Base-by-base conservation (phyloP, 64 coral and sea anemone species). In the Catalaphyllia jardinei region DNA sequence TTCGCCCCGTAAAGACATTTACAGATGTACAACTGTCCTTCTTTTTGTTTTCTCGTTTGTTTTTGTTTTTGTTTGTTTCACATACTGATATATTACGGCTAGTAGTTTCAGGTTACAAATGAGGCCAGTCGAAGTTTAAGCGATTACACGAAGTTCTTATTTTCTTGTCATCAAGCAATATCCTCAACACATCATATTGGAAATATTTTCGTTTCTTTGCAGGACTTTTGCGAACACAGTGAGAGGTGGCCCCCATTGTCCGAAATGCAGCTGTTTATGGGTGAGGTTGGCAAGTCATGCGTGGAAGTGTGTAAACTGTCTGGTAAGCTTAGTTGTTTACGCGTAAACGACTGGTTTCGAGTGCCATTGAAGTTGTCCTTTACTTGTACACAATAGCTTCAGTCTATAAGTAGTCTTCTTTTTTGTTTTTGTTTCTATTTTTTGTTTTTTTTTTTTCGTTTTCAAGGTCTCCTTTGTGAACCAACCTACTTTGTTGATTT, bases 221-320 rank as follows among this genome's bases (percentile, higher is more conserved):
- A 96, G 94, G 55, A 93, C 69, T 96, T 96, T 75, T 96, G 94
- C 61, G 80, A 96, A 46, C 84, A 93, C 27, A 39, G 16, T 28
- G 72, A 89, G 50, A 78, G 67, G 62, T 96, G 94, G 94, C 94
- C 94, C 13, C 94, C 94, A 28, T 72, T 89, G 38, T 80, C 89
- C 20, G 87, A 93, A 69, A 80, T 84, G 87, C 81, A 73, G 49
- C 62, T 96, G 22, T 62, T 93, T 19, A 77, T 93, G 38, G 73
- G 94, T 10, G 87, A 78, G n/a, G 75, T 60, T 30, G 91, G 80
- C 7, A 60, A 80, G 29, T 96, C 94, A 15, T 96, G 94, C 31
- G 86, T 87, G 31, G 80, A 96, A 14, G 90, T 89, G 54, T 96
- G 94, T 52, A 79, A 91, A 63, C n/a, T 60, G 52, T 87, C 71